These are phyloP conservation scores for Neuroterus valhalla DNA, from an alignment of 1,140 invertebrate species.

Conservation along the genomic window DNA sequence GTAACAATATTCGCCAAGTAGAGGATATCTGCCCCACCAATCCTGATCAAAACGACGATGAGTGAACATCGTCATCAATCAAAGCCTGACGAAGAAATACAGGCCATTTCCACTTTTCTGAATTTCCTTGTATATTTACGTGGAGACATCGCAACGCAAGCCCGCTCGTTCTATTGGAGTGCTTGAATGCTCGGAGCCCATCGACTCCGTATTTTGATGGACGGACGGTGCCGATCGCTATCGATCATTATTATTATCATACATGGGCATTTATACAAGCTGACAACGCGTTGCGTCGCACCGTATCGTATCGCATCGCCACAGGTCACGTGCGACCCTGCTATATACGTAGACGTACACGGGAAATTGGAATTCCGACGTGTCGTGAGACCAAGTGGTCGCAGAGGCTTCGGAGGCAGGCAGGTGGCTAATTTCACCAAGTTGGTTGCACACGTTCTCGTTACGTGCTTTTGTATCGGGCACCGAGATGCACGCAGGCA, in stretches of 20 bases:
- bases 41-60: not conserved
- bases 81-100: not conserved
- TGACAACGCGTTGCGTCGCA: not conserved
- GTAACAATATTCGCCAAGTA: conserved; percentile 22
- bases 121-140: not conserved
- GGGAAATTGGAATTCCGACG: conserved; percentile 29
- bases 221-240: conserved; percentile 11
- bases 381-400: conserved; percentile 29
- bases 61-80: conserved; percentile 14
- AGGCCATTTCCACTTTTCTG: not conserved
- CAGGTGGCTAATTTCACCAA: conserved; percentile 29
- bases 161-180: not conserved
- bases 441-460: conserved; percentile 27
- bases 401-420: conserved; percentile 22
- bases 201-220: not conserved
- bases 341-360: conserved; percentile 16
- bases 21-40: not conserved
- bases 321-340: conserved; percentile 12
- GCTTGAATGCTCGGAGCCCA: not conserved
- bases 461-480: conserved; percentile 27
- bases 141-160: not conserved
- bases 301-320: not conserved
- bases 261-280: conserved; percentile 2
- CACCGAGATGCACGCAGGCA: no score
- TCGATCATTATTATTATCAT: conserved; percentile 28